Percentiles rank a stretch among this genome's conserved stretches.
Evolutionary conservation across 2,797 vertebrate genomes (phyloP).

Genomic region (Gadopsis bispinosus): DNA sequence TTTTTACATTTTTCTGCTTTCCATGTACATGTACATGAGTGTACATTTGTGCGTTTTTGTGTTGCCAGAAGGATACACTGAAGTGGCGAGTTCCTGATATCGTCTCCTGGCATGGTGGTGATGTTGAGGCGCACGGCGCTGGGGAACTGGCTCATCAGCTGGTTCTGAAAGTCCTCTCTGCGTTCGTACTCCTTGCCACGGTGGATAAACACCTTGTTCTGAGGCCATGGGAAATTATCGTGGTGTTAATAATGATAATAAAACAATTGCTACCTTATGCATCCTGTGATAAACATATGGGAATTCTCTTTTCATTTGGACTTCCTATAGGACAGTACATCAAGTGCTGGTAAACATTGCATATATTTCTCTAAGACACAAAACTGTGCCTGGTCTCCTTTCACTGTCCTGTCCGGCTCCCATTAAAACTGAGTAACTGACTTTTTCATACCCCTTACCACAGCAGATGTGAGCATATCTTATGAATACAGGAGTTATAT

Average conservation of each 20-base stretch:
- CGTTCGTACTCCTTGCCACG: slow-evolving; percentile 98
- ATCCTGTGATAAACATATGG: neutral
- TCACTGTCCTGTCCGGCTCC: slow-evolving; percentile 2
- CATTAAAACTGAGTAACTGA: neutral
- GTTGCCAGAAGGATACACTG: slow-evolving; percentile 92
- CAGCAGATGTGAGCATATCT: slow-evolving; percentile 28
- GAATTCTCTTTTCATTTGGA: neutral
- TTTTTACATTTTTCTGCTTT: neutral
- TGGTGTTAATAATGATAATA: neutral
- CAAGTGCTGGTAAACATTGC: neutral
- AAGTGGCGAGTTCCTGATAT: slow-evolving; percentile 87
- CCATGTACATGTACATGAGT: neutral
- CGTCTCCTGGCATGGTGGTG: slow-evolving; percentile 91
- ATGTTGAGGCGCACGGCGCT: slow-evolving; percentile 93
- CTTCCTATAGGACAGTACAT: neutral
- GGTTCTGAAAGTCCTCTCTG: slow-evolving; percentile 96
- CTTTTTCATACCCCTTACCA: slow-evolving; percentile 8
- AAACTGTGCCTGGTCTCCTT: neutral
- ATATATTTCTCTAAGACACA: neutral
- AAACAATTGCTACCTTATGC: neutral
- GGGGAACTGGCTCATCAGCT: slow-evolving; percentile 96
- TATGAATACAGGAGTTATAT: slow-evolving; percentile 21
- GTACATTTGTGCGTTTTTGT: slow-evolving; percentile 12
- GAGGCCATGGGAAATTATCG: slow-evolving; percentile 32
- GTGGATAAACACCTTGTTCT: slow-evolving; percentile 99